These are phyloP conservation scores for Tamandua tetradactyla DNA, from an alignment of 2,797 vertebrate genomes.

Conservation along the genomic window DNA sequence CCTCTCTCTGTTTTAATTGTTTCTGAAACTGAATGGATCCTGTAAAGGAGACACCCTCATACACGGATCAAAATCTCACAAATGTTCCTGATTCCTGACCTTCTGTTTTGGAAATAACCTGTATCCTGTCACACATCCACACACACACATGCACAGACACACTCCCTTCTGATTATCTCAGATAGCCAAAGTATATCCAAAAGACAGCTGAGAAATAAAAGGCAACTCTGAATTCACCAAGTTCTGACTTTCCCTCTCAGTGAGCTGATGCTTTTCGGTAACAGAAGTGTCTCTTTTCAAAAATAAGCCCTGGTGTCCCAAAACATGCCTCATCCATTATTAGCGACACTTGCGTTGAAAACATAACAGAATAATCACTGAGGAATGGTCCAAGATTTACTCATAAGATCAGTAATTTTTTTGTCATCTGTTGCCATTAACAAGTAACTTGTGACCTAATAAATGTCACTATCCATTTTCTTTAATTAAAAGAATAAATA, in stretches of 20 bases:
- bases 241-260: background rate
- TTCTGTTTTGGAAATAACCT: background rate
- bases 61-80: background rate
- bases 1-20: background rate
- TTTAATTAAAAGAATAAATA: conserved; percentile 99
- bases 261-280: background rate
- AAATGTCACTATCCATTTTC: conserved; percentile 94
- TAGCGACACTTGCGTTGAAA: conserved; percentile 76
- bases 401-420: conserved; percentile 87
- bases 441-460: conserved; percentile 92
- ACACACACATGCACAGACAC: background rate
- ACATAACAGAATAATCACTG: conserved; percentile 84
- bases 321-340: conserved; percentile 7
- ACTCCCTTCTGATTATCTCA: background rate
- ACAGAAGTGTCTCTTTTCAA: background rate
- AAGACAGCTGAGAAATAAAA: background rate
- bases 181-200: background rate
- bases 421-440: conserved; percentile 89
- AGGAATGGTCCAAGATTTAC: conserved; percentile 85
- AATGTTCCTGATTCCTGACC: background rate
- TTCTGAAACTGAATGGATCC: background rate
- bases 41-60: background rate
- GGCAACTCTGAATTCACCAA: background rate
- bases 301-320: background rate
- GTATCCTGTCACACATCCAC: background rate